A percentile compares a stretch with the other conserved stretches of the same genome.
Evolutionary conservation across 2,797 vertebrate genomes (phyloP).

Genomic region (Anomalospiza imberbis): DNA sequence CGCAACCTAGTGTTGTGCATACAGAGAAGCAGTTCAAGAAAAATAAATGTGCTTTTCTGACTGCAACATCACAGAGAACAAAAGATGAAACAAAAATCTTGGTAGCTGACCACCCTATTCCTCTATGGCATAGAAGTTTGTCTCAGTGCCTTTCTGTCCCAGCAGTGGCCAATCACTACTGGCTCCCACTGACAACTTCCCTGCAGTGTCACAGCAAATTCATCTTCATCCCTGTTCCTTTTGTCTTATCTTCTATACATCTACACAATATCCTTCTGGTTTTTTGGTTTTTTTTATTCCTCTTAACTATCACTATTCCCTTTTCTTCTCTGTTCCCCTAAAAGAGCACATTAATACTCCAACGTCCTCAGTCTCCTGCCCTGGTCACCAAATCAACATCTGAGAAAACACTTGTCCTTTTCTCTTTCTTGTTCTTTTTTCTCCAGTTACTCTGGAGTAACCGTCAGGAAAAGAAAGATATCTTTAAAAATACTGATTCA

Average conservation of each 20-base stretch:
- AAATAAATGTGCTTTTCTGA: background rate
- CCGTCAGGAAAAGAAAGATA: slow-evolving; percentile 18
- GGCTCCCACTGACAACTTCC: background rate
- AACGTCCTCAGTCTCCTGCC: background rate
- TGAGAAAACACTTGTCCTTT: slow-evolving; percentile 41
- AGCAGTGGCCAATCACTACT: background rate
- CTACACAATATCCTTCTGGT: background rate
- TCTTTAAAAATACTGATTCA: slow-evolving; percentile 55
- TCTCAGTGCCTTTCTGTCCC: background rate
- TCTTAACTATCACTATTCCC: background rate
- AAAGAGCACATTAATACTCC: background rate
- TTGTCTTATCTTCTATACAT: background rate
- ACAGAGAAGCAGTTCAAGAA: background rate
- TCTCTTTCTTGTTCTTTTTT: background rate
- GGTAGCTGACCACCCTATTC: background rate
- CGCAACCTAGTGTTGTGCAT: background rate
- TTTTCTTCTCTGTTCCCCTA: background rate
- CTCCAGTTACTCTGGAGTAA: background rate
- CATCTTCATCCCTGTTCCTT: background rate
- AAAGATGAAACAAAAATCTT: background rate
- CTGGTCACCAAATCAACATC: slow-evolving; percentile 38
- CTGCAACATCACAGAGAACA: background rate
- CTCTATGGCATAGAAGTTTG: background rate
- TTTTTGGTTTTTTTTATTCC: background rate
- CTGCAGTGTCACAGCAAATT: background rate